Base-by-base conservation (phyloP, 2,113 vertebrate species). In the Poicephalus gulielmi region DNA sequence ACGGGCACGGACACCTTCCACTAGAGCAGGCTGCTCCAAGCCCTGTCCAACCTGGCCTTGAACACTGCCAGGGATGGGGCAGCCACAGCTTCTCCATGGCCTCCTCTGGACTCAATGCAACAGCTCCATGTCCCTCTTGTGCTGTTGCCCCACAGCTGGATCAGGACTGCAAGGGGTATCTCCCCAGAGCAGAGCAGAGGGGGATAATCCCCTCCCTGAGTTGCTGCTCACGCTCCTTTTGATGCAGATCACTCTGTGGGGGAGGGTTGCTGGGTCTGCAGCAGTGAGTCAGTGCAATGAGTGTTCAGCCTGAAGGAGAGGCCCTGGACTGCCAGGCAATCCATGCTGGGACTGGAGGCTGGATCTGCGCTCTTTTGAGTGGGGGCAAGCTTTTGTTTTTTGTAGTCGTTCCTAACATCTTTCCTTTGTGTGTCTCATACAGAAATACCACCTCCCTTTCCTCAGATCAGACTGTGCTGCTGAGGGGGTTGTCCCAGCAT, bases 271-370 rank as follows among this genome's bases (percentile, higher is more conserved):
- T 3, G 4, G 64, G 35, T 63, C 37, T 2, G 3, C 4, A 2
- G 50, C 37, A 28, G 41, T 9, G 18, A 60, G 50, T 33, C 37
- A 1, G 25, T 30, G 43, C 55, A 59, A 53, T 0, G 8, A 62
- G 46, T 6, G 27, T 67, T 78, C 50, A 62, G 79, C 31, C 28
- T 68, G 87, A 43, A 50, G 41, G 13, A 14, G 1, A 93, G 37
- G 18, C 59, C 11, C 47, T 64, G 43, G 47, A 44, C 27, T 2
- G 44, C 13, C 79, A 47, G 52, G 37, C 7, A 27, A 71, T 16
- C 18, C 37, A 18, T 4, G 15, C 33, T 1, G 1, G 20, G 17
- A 17, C 2, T 1, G 15, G 17, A 31, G 10, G 35, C 19, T 75
- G 60, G 28, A 53, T n/a, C 50, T 44, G 64, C 37, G 30, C 5